Conservation (phyloP, 1,140 invertebrate genomes). For the Geopemphigus sp. region DNA sequence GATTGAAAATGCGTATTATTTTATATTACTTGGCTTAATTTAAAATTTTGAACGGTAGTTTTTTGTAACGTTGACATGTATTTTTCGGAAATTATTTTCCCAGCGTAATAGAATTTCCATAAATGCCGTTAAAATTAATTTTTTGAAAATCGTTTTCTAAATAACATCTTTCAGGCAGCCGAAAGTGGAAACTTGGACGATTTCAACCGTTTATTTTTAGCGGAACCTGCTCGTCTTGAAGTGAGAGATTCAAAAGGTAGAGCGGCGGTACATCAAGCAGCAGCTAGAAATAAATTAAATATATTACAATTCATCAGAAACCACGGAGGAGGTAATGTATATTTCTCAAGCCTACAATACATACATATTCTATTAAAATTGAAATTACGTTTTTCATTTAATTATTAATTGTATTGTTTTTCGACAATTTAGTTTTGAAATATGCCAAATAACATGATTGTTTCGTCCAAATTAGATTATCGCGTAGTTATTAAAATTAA, state of each 20-base stretch:
- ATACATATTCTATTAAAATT: too few relatives aligned
- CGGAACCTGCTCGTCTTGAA: constrained; percentile 66
- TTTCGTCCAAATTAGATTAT: too few relatives aligned
- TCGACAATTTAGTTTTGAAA: too few relatives aligned
- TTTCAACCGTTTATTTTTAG: constrained; percentile 69
- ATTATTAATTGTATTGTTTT: too few relatives aligned
- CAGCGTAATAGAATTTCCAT: background rate
- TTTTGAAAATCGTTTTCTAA: background rate
- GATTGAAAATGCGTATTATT: too few relatives aligned
- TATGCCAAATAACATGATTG: too few relatives aligned
- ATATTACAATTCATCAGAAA: constrained; percentile 73
- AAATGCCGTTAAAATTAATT: background rate
- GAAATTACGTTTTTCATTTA: too few relatives aligned
- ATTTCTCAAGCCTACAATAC: too few relatives aligned
- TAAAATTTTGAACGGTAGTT: too few relatives aligned
- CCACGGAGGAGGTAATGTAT: constrained; percentile 65
- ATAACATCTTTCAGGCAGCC: constrained; percentile 65
- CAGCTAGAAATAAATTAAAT: constrained; percentile 69
- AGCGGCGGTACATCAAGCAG: constrained; percentile 74
- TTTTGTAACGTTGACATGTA: background rate
- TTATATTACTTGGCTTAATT: too few relatives aligned
- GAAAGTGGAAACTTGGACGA: constrained; percentile 77
- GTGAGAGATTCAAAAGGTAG: constrained; percentile 70
- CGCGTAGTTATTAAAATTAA: too few relatives aligned
- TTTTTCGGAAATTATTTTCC: background rate